Base-by-base conservation (phyloP, 2,888 invertebrate species). In the Sceliomorpha sp. region DNA sequence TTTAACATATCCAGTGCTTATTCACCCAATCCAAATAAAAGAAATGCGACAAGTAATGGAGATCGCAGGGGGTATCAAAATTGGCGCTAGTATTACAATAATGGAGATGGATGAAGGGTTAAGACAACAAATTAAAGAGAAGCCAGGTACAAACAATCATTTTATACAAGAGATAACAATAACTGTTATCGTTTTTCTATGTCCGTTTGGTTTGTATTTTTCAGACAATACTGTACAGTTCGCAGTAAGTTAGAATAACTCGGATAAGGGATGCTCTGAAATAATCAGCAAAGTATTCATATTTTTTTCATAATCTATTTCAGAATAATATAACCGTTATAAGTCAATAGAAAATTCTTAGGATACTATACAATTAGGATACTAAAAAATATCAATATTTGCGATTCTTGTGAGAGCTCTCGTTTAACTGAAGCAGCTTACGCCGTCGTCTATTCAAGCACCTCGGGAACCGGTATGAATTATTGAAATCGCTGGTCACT, bases 11-110 rank as follows among this genome's bases (percentile, higher is more conserved):
- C 95, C 96, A 0, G 90, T 95, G 5, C 89, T 97, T 50, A 91
- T 98, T 39, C 93, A 93, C 77, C 94, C 97, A 0, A 90, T 89
- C 8, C 89, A 90, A 77, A 90, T 98, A 20, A 80, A 89, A 0
- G 96, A 96, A 88, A 88, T 98, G 87, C 90, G 89, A 42, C 87
- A 89, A 55, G 90, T 94, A 53, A 82, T 87, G 5, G 88, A 91
- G 15, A 89, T 88, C 0, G 86, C 90, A 0, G 80, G 89, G 27
- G 93, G 93, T 0, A 86, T 97, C 3, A 90, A 89, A 77, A 89
- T 98, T 73, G 98, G 98, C 0, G 94, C 96, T 1, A 91, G 95
- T 1, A 93, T 93, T 0, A 94, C 96, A 2, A 89, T 98, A 9
- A 91, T 92, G 51, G 92, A 94, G 37, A 89, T 98, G 77, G 94